Conservation (phyloP, 2,888 invertebrate species). For the Rhaphigaster nebulosa region DNA sequence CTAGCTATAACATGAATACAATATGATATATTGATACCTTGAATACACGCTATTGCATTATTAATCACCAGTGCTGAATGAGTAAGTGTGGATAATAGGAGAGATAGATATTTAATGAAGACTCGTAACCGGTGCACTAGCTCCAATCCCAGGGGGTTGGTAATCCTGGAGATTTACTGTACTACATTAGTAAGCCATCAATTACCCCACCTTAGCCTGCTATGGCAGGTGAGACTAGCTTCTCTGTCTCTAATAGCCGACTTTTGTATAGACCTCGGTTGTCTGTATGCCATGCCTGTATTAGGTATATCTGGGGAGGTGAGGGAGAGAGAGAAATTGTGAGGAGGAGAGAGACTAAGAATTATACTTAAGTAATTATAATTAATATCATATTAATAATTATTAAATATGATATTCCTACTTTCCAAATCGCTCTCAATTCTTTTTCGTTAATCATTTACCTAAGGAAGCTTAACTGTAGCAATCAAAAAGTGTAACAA, state of each 20-base stretch:
- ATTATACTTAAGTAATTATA: too few relatives aligned
- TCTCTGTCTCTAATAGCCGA: background rate
- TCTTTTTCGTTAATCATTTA: too few relatives aligned
- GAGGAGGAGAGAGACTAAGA: background rate
- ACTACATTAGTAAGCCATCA: conserved; percentile 27
- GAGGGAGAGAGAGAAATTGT: too few relatives aligned
- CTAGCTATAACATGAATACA: background rate
- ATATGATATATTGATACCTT: background rate
- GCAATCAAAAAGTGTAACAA: too few relatives aligned
- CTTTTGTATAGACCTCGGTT: background rate
- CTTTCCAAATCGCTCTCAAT: too few relatives aligned
- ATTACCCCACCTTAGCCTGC: background rate
- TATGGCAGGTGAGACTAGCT: background rate
- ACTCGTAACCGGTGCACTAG: background rate
- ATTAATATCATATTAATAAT: too few relatives aligned
- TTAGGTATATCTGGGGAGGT: background rate
- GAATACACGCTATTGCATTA: background rate
- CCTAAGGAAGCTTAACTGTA: too few relatives aligned
- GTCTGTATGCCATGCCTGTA: background rate
- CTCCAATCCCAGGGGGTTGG: background rate
- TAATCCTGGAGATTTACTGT: background rate
- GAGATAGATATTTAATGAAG: background rate
- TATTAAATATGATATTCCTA: too few relatives aligned
- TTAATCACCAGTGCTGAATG: background rate
- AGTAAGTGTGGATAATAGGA: background rate